A percentile compares a stretch with the other conserved stretches of the same genome.
Conservation (phyloP, 2,797 vertebrate species). For the Steatocranus sp. region DNA sequence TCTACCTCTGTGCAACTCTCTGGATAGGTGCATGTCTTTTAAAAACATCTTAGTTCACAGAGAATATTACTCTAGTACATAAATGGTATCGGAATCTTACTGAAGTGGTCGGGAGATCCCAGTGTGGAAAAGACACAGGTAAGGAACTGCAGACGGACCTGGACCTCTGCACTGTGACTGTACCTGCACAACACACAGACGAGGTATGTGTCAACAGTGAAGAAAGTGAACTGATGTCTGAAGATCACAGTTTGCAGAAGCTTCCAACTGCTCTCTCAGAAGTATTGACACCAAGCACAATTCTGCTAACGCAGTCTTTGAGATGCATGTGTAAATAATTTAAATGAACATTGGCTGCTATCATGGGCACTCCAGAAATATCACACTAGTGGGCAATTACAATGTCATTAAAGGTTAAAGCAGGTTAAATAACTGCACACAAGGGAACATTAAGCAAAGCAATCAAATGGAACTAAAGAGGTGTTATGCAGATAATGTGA, state of each 20-base stretch:
- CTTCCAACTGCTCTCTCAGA: background rate
- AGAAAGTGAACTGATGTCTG: background rate
- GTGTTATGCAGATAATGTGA: background rate
- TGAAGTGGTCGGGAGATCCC: conserved; percentile 97
- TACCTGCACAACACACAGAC: conserved; percentile 76
- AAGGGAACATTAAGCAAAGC: background rate
- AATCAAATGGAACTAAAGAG: background rate
- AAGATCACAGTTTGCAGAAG: background rate
- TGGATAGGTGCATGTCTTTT: background rate
- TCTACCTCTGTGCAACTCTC: background rate
- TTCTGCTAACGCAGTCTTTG: background rate
- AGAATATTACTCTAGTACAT: background rate
- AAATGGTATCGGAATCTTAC: conserved; percentile 72
- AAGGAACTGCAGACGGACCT: conserved; percentile 97
- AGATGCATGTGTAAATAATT: background rate
- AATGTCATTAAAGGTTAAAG: background rate
- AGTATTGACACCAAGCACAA: background rate
- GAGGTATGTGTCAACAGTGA: background rate
- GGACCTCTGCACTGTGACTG: conserved; percentile 96
- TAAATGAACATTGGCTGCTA: background rate
- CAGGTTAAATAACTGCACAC: background rate
- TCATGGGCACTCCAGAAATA: background rate
- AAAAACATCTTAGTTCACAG: background rate
- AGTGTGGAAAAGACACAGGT: conserved; percentile 98
- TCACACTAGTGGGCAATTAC: background rate